A percentile compares a stretch with the other conserved stretches of the same genome.
These are phyloP conservation scores for Nemoura dubitans DNA, from an alignment of 2,888 invertebrate species.

Conservation along the genomic window DNA sequence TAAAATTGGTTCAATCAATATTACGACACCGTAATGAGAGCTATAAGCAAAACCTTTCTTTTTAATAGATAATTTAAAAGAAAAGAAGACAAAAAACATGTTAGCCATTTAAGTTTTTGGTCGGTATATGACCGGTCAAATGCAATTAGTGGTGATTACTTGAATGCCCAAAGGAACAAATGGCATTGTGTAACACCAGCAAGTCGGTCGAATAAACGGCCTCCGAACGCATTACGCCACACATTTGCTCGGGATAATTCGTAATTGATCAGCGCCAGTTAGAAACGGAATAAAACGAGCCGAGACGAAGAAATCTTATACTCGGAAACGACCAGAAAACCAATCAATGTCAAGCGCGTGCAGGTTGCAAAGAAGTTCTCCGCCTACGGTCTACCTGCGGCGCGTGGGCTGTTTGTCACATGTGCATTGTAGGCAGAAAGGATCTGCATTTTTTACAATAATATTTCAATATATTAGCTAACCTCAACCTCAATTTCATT, in stretches of 20 bases:
- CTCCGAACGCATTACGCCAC: not conserved
- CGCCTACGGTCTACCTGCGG: not conserved
- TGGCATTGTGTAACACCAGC: not conserved
- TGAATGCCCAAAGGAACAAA: not conserved
- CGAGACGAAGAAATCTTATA: not conserved
- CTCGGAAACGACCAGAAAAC: not conserved
- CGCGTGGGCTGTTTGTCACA: not conserved
- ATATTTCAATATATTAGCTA: not conserved
- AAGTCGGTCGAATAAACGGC: not conserved
- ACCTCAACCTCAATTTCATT: not conserved
- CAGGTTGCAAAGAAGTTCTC: not conserved
- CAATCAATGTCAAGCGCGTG: not conserved
- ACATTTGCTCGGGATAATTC: not conserved
- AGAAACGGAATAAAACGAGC: not conserved
- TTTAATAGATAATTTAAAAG: too few species aligned
- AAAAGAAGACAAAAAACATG: too few species aligned
- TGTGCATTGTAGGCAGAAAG: not conserved
- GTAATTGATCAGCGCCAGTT: not conserved
- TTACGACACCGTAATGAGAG: too few species aligned
- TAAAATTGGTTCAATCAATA: too few species aligned
- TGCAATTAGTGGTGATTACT: not conserved
- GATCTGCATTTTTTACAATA: not conserved
- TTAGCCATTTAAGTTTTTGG: too few species aligned
- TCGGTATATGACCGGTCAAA: too few species aligned
- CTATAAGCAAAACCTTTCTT: too few species aligned